Evolutionary conservation across 2,797 vertebrate species (phyloP).

Genomic region (Helicolenus hilgendorfi): DNA sequence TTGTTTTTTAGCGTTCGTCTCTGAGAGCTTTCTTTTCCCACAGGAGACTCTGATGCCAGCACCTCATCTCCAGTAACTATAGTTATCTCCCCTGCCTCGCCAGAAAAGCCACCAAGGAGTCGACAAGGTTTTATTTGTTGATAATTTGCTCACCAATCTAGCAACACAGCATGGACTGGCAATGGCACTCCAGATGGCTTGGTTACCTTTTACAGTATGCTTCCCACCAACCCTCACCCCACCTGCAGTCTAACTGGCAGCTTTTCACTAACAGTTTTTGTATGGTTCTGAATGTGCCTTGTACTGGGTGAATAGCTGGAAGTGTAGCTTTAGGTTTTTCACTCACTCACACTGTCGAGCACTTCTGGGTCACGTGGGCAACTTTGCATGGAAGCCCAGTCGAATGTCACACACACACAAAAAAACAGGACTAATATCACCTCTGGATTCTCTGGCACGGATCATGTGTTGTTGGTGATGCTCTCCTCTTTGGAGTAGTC

Average conservation of each 20-base stretch:
- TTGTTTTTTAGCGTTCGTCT: constrained; percentile 35
- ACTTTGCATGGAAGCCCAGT: constrained; percentile 33
- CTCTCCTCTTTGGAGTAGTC: constrained; percentile 5
- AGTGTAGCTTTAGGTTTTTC: constrained; percentile 13
- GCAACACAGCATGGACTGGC: constrained; percentile 77
- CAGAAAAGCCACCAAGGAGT: constrained; percentile 90
- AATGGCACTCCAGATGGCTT: constrained; percentile 51
- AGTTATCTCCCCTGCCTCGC: constrained; percentile 90
- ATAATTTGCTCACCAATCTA: constrained; percentile 67
- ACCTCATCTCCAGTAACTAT: constrained; percentile 90
- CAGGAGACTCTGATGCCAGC: constrained; percentile 87
- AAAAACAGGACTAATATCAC: constrained; percentile 6
- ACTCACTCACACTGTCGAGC: constrained; percentile 23
- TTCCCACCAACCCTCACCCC: constrained; percentile 17
- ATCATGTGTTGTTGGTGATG: constrained; percentile 24
- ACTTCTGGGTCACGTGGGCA: constrained; percentile 43
- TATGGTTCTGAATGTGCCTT: constrained; percentile 51
- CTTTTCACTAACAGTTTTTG: constrained; percentile 66
- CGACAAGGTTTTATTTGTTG: constrained; percentile 93
- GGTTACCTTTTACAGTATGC: constrained; percentile 14
- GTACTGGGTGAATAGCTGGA: constrained; percentile 24
- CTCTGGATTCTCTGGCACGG: constrained; percentile 3
- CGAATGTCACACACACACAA: background rate
- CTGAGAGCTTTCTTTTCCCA: constrained; percentile 82
- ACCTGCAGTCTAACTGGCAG: constrained; percentile 65